A percentile compares a stretch with the other conserved stretches of the same genome.
Conservation (phyloP, 2,113 vertebrate species). For the Lepus americanus region DNA sequence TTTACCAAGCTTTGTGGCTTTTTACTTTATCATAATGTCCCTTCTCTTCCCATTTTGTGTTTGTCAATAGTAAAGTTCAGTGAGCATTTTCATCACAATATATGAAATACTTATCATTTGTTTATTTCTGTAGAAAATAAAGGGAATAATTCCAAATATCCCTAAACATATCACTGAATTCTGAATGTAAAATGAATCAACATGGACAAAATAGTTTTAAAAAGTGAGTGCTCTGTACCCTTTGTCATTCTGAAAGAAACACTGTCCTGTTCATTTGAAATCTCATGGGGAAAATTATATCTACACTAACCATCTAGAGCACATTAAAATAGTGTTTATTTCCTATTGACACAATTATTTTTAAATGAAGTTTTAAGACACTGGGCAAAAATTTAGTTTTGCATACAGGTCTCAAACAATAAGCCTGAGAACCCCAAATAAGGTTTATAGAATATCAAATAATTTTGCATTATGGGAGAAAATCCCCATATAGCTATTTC, state of each 20-base stretch:
- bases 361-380: slow-evolving; percentile 74
- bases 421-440: slow-evolving; percentile 55
- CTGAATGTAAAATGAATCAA: slow-evolving; percentile 29
- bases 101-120: slow-evolving; percentile 44
- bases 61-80: slow-evolving; percentile 23
- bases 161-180: slow-evolving; percentile 4
- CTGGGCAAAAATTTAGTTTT: slow-evolving; percentile 58
- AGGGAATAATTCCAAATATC: slow-evolving; percentile 29
- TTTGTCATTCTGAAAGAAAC: slow-evolving; percentile 62
- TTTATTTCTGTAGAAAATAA: background rate
- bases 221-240: background rate
- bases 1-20: slow-evolving; percentile 62
- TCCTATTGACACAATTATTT: slow-evolving; percentile 62
- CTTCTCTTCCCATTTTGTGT: slow-evolving; percentile 48
- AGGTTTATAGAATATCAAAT: slow-evolving; percentile 41
- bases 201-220: slow-evolving; percentile 14
- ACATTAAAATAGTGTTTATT: slow-evolving; percentile 69
- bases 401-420: slow-evolving; percentile 49
- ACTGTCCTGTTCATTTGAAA: slow-evolving; percentile 53
- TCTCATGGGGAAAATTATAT: slow-evolving; percentile 60
- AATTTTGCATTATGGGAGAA: background rate
- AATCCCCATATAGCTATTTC: slow-evolving; percentile 38
- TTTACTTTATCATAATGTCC: slow-evolving; percentile 17
- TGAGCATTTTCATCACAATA: slow-evolving; percentile 60
- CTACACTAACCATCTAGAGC: slow-evolving; percentile 51